Evolutionary conservation across 2,113 vertebrate species (phyloP), one percentile per base, ranked within the genome.

Genomic region (Nothobranchius kuhntae): DNA sequence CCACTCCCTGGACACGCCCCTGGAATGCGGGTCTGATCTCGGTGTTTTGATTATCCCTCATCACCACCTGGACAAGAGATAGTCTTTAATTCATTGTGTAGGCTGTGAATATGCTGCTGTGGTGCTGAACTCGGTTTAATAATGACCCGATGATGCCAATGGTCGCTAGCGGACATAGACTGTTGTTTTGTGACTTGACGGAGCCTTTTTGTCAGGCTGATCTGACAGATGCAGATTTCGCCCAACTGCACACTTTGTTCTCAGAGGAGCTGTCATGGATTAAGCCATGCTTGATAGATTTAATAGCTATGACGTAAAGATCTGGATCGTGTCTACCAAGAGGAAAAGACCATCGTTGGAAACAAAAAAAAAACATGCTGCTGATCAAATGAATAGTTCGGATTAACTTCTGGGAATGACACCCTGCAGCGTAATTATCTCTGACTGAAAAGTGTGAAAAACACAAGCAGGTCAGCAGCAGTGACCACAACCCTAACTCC

Each of bases 201-300:
- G 64, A 48, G 64, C 0, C 9, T 60, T 63, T 82, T 80, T 88
- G 73, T 78, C n/a, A 21, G 30, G 40, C 65, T 0, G 14, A 3
- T n/a, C 12, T 35, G 44, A 61, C 55, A 12, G 46, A 65, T 46
- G 38, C 57, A 61, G 9, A 63, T 21, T 44, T 56, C 52, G 38
- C 48, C 38, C 6, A 58, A 3, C 21, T 48, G 9, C 6, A 8
- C 13, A 40, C 36, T 17, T 30, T 21, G 6, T 11, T 38, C 44
- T 17, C 11, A 2, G 8, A 7, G 54, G 53, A 65, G 60, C 53
- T 45, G 35, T 57, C 64, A 47, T 57, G 58, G 24, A 60, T 84
- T 24, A 64, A 80, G 83, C 52, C 55, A 65, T 71, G 64, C n/a
- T 47, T 53, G 67, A 73, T 54, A 24, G 30, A 71, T 81, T 74